Conservation (phyloP, 1,140 invertebrate species). For the Drosophila aff. region DNA sequence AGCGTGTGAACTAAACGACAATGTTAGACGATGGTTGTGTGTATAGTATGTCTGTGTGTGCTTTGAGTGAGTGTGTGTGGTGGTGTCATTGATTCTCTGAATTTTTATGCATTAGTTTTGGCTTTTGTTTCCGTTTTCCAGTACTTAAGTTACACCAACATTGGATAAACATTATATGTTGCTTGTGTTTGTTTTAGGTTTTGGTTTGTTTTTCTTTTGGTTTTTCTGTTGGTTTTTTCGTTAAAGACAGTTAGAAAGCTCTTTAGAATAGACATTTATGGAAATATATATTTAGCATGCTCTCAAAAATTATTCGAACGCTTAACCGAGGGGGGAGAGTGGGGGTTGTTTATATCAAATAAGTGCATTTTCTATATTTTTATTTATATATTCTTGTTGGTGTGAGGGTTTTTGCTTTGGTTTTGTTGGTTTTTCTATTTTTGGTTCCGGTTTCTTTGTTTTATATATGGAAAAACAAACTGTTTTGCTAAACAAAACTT, state of each 20-base stretch:
- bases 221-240: conserved; percentile 21
- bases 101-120: conserved; percentile 27
- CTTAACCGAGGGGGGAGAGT: conserved; percentile 75
- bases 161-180: conserved; percentile 32
- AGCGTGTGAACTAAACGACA: conserved; percentile 38
- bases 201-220: conserved; percentile 18
- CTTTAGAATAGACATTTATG: conserved; percentile 84
- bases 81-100: conserved; percentile 36
- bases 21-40: conserved; percentile 12
- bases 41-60: conserved; percentile 31
- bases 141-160: conserved; percentile 56
- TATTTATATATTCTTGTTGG: conserved; percentile 37
- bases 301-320: conserved; percentile 84
- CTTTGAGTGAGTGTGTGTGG: conserved; percentile 29
- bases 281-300: conserved; percentile 84
- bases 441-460: conserved; percentile 33
- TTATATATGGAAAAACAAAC: conserved; percentile 63
- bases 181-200: conserved; percentile 32
- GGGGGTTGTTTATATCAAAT: conserved; percentile 50
- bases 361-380: conserved; percentile 66
- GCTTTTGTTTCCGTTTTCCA: conserved; percentile 25
- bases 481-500: conserved; percentile 77
- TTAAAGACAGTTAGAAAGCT: conserved; percentile 64
- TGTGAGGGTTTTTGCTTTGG: conserved; percentile 23
- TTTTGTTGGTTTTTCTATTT: conserved; percentile 15